Base-by-base conservation (phyloP, 2,888 invertebrate species). In the Dichetophora obliterata region DNA sequence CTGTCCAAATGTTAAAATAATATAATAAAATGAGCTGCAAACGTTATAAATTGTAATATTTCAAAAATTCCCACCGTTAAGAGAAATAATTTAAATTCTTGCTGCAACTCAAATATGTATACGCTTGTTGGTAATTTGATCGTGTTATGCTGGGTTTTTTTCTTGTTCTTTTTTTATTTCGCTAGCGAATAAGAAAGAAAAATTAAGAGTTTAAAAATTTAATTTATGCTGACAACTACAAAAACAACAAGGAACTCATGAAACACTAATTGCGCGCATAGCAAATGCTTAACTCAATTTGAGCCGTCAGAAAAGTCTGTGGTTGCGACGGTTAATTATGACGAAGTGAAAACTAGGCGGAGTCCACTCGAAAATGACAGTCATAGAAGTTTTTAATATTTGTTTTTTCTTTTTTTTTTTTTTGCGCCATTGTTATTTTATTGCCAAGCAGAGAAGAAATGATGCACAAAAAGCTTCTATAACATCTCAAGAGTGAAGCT, bases 311-410 rank as follows among this genome's bases (percentile, higher is more conserved):
- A 48, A 50, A 27, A 22, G 16, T 16, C 9, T 48, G 31, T 27
- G n/a, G 37, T 37, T 31, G 57, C 37, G 22, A n/a, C 68, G 48
- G 50, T 50, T 68, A 68, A 68, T 68, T 68, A 24, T 24, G 50
- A 24, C 19, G 24, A 27, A 68, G 11, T 48, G 24, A 48, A n/a
- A 54, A 54, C 69, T 50, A 66, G 43, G 37, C 48, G 43, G 24
- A 24, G 6, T 57, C 71, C 65, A 43, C 76, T 76, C 71, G 65
- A 71, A 71, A 65, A 63, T 71, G 71, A 76, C 76, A 76, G 65
- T 71, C 76, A 71, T 27, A 65, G 34, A 50, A 71, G 3, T 22
- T 61, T 16, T 57, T 43, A 43, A 54, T 59, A 27, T 5, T 24
- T 9, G 9, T 59, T 24, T 16, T 59, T 27, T 14, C 4, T 22